These are phyloP conservation scores for Toxotes chatareus DNA, from an alignment of 2,113 vertebrate genomes.

Conservation along the genomic window DNA sequence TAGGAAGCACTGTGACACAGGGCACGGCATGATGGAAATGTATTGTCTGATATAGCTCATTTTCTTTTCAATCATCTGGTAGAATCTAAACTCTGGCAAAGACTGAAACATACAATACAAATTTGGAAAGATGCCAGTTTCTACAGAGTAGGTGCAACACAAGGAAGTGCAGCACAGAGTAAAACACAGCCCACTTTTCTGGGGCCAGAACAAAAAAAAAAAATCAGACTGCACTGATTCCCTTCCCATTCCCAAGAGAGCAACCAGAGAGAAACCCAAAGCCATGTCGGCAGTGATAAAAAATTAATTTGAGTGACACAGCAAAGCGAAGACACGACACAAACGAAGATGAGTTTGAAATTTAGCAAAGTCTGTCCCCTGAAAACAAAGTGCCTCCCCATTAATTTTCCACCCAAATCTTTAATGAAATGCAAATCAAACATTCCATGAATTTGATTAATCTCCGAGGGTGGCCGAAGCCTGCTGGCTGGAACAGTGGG, in stretches of 20 bases:
- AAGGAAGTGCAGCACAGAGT: conserved; percentile 3
- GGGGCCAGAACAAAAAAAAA: conserved; percentile 3
- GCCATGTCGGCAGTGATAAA: conserved; percentile 25
- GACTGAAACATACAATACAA: conserved; percentile 4
- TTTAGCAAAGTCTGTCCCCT: conserved; percentile 23
- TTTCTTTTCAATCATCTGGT: conserved; percentile 39
- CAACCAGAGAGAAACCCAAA: conserved; percentile 26
- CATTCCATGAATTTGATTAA: conserved; percentile 78
- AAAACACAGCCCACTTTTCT: not conserved
- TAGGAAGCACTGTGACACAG: not conserved
- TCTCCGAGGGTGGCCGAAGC: conserved; percentile 73
- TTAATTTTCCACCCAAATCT: conserved; percentile 69
- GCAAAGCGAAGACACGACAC: conserved; percentile 20
- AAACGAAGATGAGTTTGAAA: conserved; percentile 52
- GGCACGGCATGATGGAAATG: conserved; percentile 12
- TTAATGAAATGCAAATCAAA: conserved; percentile 83
- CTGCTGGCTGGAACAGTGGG: conserved; percentile 75
- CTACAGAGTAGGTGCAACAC: conserved; percentile 3
- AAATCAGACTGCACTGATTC: conserved; percentile 41
- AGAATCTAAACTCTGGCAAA: conserved; percentile 6
- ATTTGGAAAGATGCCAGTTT: conserved; percentile 32
- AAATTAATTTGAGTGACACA: conserved; percentile 27
- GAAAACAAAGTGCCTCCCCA: conserved; percentile 65
- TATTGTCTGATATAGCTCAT: conserved; percentile 4
- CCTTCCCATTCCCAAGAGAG: conserved; percentile 22